A percentile compares a stretch with the other conserved stretches of the same genome.
phyloP scores from a whole-genome alignment of 2,113 vertebrate species.

The Tonatia bakeri region DNA sequence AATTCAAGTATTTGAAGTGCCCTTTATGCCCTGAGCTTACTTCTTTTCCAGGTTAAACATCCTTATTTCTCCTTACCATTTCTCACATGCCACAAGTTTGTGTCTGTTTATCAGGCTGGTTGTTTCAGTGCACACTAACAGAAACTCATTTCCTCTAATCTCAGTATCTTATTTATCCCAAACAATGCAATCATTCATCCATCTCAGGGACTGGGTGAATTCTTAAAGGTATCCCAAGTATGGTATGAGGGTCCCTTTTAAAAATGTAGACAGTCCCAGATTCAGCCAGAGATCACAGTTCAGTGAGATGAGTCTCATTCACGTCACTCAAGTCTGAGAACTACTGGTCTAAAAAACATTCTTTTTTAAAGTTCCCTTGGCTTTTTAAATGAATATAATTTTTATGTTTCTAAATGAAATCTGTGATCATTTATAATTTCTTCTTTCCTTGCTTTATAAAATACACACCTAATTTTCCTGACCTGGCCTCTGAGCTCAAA shows the following conservation, averaged over 20 bases:
- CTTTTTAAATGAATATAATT: not conserved
- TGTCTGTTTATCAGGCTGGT: not conserved
- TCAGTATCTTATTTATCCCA: not conserved
- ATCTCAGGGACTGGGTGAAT: not conserved
- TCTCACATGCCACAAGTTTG: not conserved
- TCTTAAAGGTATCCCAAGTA: not conserved
- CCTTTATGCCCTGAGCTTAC: not conserved
- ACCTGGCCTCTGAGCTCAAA: not conserved
- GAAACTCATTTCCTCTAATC: not conserved
- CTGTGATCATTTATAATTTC: not conserved
- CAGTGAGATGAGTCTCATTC: not conserved
- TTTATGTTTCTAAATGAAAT: conserved; percentile 6
- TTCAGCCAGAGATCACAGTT: not conserved
- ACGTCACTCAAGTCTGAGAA: not conserved
- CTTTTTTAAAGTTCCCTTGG: not conserved
- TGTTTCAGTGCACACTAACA: not conserved
- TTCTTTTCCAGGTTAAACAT: not conserved
- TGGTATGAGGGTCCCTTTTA: not conserved
- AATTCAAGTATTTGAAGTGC: not conserved
- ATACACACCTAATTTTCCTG: not conserved
- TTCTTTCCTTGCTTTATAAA: not conserved
- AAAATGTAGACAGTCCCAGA: not conserved
- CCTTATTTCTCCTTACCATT: not conserved
- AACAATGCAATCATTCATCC: not conserved
- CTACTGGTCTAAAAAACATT: not conserved